These are phyloP conservation scores for Molossus alvarezi DNA, from an alignment of 2,797 vertebrate genomes.

Conservation along the genomic window DNA sequence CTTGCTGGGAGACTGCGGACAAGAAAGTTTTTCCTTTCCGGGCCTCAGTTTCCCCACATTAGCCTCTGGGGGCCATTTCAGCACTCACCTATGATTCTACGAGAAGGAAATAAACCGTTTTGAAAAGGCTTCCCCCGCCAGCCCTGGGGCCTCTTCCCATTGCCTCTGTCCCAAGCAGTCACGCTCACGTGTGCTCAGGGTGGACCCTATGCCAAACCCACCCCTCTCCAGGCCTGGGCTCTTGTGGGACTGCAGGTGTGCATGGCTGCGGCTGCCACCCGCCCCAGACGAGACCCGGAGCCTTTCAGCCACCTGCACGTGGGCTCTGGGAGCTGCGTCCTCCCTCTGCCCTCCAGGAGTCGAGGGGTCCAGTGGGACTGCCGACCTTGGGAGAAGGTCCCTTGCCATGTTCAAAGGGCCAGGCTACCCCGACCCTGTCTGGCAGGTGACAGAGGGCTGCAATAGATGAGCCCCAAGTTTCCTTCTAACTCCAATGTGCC, in stretches of 20 bases:
- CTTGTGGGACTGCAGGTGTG: rapidly evolving
- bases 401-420: not conserved
- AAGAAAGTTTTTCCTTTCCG: not conserved
- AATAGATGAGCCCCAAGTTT: not conserved
- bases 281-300: not conserved
- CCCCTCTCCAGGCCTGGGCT: not conserved
- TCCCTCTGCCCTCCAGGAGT: not conserved
- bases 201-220: not conserved
- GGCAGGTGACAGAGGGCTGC: not conserved
- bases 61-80: not conserved
- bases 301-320: not conserved
- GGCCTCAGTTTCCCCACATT: conserved; percentile 18
- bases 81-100: not conserved
- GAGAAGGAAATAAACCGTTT: not conserved
- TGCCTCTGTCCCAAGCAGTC: not conserved
- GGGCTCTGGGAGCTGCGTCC: not conserved
- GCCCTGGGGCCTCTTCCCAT: not conserved
- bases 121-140: not conserved
- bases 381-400: not conserved
- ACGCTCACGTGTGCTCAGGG: not conserved
- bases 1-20: not conserved
- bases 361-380: not conserved
- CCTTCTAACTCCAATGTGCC: not conserved
- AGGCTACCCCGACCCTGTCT: not conserved
- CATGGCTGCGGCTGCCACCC: rapidly evolving